phyloP scores from a whole-genome alignment of 2,888 invertebrate species.

The Synergus gifuensis region DNA sequence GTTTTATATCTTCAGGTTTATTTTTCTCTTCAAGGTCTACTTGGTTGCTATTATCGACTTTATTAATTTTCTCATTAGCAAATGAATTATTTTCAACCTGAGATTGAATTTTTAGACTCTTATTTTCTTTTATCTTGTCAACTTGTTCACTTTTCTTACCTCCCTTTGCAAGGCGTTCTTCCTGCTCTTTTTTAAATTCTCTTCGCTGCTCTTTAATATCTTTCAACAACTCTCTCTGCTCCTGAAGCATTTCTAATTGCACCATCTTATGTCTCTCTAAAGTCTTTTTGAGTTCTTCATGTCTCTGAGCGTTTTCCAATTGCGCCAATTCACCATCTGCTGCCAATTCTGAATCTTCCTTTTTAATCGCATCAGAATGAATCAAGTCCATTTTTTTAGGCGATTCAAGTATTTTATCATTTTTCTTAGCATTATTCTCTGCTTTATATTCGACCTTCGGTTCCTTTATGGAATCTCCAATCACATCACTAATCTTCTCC shows the following conservation, averaged over 20 bases:
- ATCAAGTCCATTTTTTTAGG: constrained; percentile 69
- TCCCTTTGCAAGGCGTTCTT: constrained; percentile 52
- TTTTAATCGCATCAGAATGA: constrained; percentile 75
- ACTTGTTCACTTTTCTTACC: constrained; percentile 48
- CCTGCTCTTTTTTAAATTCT: constrained; percentile 69
- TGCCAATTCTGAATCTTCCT: constrained; percentile 78
- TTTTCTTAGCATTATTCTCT: constrained; percentile 50
- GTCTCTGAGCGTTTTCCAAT: constrained; percentile 69
- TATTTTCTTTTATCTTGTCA: constrained; percentile 46
- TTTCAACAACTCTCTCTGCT: constrained; percentile 83
- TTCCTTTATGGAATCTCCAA: constrained; percentile 72
- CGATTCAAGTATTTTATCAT: constrained; percentile 76
- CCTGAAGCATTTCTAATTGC: constrained; percentile 83
- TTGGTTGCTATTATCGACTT: background rate
- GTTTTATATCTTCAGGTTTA: background rate
- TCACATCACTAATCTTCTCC: constrained; percentile 82
- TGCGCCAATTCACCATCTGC: constrained; percentile 73
- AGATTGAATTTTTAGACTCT: background rate
- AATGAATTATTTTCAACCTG: background rate
- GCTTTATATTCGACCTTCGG: constrained; percentile 31
- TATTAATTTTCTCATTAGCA: background rate
- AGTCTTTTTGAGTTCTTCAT: constrained; percentile 76
- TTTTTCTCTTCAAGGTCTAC: background rate
- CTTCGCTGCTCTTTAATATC: constrained; percentile 81
- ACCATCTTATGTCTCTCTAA: constrained; percentile 85